Evolutionary conservation across 1,140 invertebrate genomes (phyloP), one percentile per base, ranked within the genome.

Genomic region (Maconellicoccus hirsutus): DNA sequence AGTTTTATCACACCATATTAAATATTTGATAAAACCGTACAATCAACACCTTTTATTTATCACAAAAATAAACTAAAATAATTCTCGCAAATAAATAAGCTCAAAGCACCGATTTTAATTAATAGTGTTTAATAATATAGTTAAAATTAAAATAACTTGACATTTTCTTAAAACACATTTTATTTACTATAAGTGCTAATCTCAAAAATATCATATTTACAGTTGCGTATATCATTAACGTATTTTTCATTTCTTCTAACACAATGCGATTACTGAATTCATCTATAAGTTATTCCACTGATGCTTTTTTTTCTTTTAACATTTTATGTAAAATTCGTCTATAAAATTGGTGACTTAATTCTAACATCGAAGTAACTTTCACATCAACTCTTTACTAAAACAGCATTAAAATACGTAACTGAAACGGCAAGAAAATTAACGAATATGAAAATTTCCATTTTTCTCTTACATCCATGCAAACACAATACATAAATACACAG

Each of bases 81-180:
- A 16, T 52, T 52, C n/a, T 19, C 10, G 42, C 42, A 16, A 52
- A 52, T 52, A 52, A 52, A 52, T 52, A 52, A 52, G 42, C 42
- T 52, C 42, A 52, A 52, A 52, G 42, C 42, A 52, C 42, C 42
- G 12, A 4, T 52, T 52, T 52, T 52, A 52, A 52, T 52, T 52
- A 52, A 52, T 52, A 52, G 42, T 52, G 42, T 52, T 52, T 52
- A 52, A 52, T 52, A 52, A 8, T 8, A 52, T 52, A 52, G n/a
- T 16, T 52, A 52, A 19, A 52, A 19, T 52, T 52, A 52, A 52
- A 52, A 52, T 52, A 52, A 52, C 42, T 52, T 52, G 42, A 52
- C 42, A 52, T 52, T 52, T 52, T 52, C 42, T 52, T 52, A 52
- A 52, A 52, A 52, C 42, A 52, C 42, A 52, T 52, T 52, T 52